Evolutionary conservation across 1,140 invertebrate genomes (phyloP).

Genomic region (Batillaria attramentaria): DNA sequence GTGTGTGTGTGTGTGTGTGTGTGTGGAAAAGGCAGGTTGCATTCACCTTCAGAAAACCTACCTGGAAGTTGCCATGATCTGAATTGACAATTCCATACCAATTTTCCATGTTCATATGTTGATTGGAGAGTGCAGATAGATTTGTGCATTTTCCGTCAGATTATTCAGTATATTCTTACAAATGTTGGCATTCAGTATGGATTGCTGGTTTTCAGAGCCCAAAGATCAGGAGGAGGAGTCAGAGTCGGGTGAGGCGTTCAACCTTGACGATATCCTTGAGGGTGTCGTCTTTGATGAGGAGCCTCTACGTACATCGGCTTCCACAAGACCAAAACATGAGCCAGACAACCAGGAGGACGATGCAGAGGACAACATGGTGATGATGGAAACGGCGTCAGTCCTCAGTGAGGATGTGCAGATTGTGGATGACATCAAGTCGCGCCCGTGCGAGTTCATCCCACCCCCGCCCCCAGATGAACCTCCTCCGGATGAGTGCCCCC

Average conservation of each 20-base stretch:
- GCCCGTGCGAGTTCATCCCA: constrained; percentile 57
- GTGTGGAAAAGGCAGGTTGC: too few species aligned
- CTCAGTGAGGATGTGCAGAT: constrained; percentile 55
- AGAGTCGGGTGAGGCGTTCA: constrained; percentile 17
- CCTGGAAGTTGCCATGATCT: too few species aligned
- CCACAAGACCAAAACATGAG: constrained; percentile 11
- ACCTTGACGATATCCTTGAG: constrained; percentile 39
- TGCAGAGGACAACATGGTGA: constrained; percentile 36
- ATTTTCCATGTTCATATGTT: not conserved
- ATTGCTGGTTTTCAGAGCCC: constrained; percentile 19
- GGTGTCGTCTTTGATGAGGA: constrained; percentile 33
- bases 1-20: too few species aligned
- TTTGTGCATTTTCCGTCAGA: too few species aligned
- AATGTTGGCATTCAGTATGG: too few species aligned
- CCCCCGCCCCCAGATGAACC: constrained; percentile 63
- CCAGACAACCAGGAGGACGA: not conserved
- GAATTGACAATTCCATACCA: too few species aligned
- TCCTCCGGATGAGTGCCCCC: constrained; percentile 52
- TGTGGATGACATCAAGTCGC: constrained; percentile 31
- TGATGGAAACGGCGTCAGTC: constrained; percentile 58
- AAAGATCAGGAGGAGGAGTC: not conserved
- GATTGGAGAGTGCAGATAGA: not conserved
- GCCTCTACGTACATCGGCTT: not conserved
- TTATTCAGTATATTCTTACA: too few species aligned
- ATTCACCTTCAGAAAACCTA: too few species aligned